Base-by-base conservation (phyloP, 1,140 invertebrate genomes). In the Gryon sp. region DNA sequence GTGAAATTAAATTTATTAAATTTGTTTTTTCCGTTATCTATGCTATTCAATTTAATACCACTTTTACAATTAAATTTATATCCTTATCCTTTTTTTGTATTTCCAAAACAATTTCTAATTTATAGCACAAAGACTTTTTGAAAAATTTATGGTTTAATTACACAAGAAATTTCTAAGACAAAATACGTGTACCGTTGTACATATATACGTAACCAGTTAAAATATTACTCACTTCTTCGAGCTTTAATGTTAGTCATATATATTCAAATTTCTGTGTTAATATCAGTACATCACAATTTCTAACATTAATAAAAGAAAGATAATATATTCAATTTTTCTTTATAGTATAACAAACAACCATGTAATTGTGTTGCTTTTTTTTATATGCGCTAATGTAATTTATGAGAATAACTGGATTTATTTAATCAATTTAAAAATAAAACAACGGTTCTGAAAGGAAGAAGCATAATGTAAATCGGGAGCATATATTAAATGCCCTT, bases 241-340 rank as follows among this genome's bases (percentile, higher is more conserved):
- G 24, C 18, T 14, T 52, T 24, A 52, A 38, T 36, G 48, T 32
- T 22, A n/a, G 19, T 30, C 48, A 36, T 52, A 52, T 52, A 40
- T 41, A 55, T 55, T 55, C 36, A 55, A 55, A 55, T 55, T 40
- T 55, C 36, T 41, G 1, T 30, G 7, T 41, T 55, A 55, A 40
- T 55, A 41, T 26, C 36, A 28, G 8, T 55, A 55, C 26, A 55
- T 41, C 34, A 55, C 20, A 55, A 26, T 55, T 26, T 34, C 41
- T 40, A 40, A 34, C 32, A 12, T 34, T 5, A 4, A 12, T 34
- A 9, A 28, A 34, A 34, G n/a, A n/a, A 5, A 34, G 11, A 2
- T 34, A 2, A 34, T 12, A 1, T 34, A 34, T 12, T 34, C 32
- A 5, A 34, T 34, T 34, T 34, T 34, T 11, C 14, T 9, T 34